Evolutionary conservation across 1,140 invertebrate species (phyloP).

Genomic region (Saccostrea echinata): DNA sequence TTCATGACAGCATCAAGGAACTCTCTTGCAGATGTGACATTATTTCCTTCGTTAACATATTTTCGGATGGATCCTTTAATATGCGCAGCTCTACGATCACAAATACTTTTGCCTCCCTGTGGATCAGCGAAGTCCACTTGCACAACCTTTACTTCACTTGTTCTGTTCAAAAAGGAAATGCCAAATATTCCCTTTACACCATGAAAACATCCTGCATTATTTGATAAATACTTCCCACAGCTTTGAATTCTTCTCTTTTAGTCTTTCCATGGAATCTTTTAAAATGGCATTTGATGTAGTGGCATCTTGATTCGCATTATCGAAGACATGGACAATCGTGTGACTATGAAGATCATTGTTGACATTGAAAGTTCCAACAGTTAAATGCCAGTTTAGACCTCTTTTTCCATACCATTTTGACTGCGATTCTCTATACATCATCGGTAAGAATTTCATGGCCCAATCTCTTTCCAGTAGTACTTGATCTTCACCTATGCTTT

Average conservation of each 20-base stretch:
- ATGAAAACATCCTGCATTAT: slow-evolving; percentile 48
- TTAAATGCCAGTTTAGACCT: slow-evolving; percentile 43
- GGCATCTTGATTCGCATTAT: slow-evolving; percentile 45
- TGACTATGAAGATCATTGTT: background rate
- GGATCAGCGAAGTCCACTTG: slow-evolving; percentile 45
- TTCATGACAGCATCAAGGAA: slow-evolving; percentile 22
- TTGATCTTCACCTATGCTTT: slow-evolving; percentile 12
- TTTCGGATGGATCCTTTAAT: slow-evolving; percentile 27
- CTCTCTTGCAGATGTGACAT: slow-evolving; percentile 26
- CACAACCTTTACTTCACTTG: background rate
- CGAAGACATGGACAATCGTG: slow-evolving; percentile 47
- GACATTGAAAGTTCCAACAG: slow-evolving; percentile 35
- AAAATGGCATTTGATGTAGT: slow-evolving; percentile 40
- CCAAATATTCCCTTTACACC: background rate
- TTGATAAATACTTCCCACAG: slow-evolving; percentile 1
- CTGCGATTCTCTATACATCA: slow-evolving; percentile 41
- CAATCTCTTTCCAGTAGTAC: slow-evolving; percentile 40
- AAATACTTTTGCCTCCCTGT: slow-evolving; percentile 41
- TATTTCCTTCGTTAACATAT: slow-evolving; percentile 46
- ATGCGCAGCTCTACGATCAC: slow-evolving; percentile 39
- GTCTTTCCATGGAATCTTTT: background rate
- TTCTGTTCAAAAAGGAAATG: background rate
- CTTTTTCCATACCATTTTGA: slow-evolving; percentile 47
- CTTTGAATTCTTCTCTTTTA: background rate
- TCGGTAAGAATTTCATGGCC: slow-evolving; percentile 35